These are phyloP conservation scores for Galeopsomyia nigrocyanea DNA, from an alignment of 2,888 invertebrate species.

Conservation along the genomic window DNA sequence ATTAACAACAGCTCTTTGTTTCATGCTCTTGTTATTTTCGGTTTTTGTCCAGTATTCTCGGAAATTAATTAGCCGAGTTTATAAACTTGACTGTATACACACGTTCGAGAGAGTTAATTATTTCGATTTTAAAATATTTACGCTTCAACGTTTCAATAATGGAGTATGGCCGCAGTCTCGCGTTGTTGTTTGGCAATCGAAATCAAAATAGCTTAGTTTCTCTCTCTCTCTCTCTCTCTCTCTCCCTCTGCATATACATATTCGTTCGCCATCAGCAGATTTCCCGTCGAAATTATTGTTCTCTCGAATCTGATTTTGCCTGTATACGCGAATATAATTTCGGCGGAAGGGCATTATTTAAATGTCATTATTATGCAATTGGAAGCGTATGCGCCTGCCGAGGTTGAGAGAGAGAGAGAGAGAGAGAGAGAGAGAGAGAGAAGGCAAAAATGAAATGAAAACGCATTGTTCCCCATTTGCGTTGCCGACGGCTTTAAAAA, in stretches of 20 bases:
- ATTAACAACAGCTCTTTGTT: too few species aligned
- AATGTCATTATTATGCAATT: slow-evolving; percentile 52
- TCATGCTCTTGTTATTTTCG: too few species aligned
- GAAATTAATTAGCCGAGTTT: neutral
- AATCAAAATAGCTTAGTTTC: neutral
- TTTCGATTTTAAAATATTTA: too few species aligned
- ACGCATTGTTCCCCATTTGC: slow-evolving; percentile 48
- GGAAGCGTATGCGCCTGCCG: neutral
- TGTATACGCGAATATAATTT: slow-evolving; percentile 5
- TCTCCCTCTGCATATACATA: neutral
- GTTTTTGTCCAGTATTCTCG: too few species aligned
- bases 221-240: neutral
- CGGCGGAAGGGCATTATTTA: slow-evolving; percentile 47
- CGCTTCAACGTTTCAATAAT: too few species aligned
- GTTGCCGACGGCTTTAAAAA: slow-evolving; percentile 47
- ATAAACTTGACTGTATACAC: neutral
- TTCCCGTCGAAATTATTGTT: slow-evolving; percentile 22
- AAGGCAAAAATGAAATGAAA: slow-evolving; percentile 52
- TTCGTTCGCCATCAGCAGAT: slow-evolving; percentile 1
- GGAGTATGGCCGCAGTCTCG: slow-evolving; percentile 1
- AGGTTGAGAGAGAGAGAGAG: neutral
- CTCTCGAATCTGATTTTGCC: slow-evolving; percentile 17
- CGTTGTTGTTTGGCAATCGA: neutral
- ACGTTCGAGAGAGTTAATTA: too few species aligned
- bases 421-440: too few species aligned